Evolutionary conservation across 2,113 vertebrate species (phyloP).

Genomic region (Ceyx margarethae): DNA sequence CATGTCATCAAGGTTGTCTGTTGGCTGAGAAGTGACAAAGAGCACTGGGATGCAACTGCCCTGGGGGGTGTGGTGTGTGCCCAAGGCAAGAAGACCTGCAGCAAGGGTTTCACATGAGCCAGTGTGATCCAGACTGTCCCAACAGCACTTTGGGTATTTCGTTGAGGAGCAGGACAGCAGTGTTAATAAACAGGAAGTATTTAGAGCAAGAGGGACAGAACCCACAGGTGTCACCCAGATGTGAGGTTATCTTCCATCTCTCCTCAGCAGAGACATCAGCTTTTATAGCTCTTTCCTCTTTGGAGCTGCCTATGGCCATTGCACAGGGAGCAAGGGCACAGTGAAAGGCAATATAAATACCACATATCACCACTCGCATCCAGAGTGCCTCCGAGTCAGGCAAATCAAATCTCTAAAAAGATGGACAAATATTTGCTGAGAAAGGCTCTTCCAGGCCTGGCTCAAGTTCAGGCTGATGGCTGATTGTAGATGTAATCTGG

Average conservation of each 20-base stretch:
- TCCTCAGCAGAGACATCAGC: neutral
- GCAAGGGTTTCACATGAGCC: conserved; percentile 71
- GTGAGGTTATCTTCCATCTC: neutral
- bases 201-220: conserved; percentile 49
- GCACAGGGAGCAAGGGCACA: neutral
- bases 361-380: neutral
- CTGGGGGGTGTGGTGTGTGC: neutral
- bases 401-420: conserved; percentile 52
- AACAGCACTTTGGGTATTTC: neutral
- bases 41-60: accelerated
- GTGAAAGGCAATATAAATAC: conserved; percentile 34
- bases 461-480: neutral
- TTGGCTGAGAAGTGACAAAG: neutral
- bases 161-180: neutral
- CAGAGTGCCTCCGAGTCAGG: neutral
- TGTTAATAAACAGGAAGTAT: conserved; percentile 55
- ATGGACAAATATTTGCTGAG: conserved; percentile 44
- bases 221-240: conserved; percentile 81
- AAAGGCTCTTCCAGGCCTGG: conserved; percentile 17
- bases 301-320: neutral
- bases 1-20: neutral
- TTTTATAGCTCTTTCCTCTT: neutral
- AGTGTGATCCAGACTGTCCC: conserved; percentile 47
- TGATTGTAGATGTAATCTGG: neutral
- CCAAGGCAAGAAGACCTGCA: conserved; percentile 8